phyloP scores from a whole-genome alignment of 2,888 invertebrate species.

The Tinea pellionella region DNA sequence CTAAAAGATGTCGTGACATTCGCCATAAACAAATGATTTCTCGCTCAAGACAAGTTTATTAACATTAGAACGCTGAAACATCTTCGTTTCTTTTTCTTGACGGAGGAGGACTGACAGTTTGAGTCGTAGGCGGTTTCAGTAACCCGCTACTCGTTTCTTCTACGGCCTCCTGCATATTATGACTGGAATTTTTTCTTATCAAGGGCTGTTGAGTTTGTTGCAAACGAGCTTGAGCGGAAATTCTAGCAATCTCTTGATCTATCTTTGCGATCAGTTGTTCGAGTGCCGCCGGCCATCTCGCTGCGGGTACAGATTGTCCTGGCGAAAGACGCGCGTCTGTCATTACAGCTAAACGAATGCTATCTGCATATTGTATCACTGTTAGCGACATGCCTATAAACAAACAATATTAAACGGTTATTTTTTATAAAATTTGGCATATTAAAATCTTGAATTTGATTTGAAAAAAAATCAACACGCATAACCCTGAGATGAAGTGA shows the following conservation, averaged over 20 bases:
- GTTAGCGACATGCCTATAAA: conserved; percentile 78
- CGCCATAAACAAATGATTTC: background rate
- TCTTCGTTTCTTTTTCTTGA: conserved; percentile 21
- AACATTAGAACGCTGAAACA: background rate
- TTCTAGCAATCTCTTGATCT: conserved; percentile 52
- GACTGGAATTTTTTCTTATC: background rate
- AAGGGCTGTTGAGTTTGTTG: background rate
- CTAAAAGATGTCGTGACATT: background rate
- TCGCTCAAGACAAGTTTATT: background rate
- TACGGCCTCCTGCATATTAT: conserved; percentile 12
- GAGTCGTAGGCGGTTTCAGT: conserved; percentile 34
- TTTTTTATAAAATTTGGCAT: too few relatives aligned
- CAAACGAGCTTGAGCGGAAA: conserved; percentile 33
- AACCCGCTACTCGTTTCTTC: conserved; percentile 17
- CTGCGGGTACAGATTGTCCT: conserved; percentile 68
- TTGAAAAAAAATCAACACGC: too few relatives aligned
- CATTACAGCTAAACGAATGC: conserved; percentile 76
- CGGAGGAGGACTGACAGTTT: conserved; percentile 43
- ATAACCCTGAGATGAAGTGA: too few relatives aligned
- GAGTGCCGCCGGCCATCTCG: conserved; percentile 49
- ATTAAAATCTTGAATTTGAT: too few relatives aligned
- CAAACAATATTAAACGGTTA: background rate
- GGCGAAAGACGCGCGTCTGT: conserved; percentile 77
- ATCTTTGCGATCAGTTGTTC: conserved; percentile 46
- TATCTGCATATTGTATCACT: conserved; percentile 75